Evolutionary conservation across 2,797 vertebrate species (phyloP).

Genomic region (Vultur gryphus): DNA sequence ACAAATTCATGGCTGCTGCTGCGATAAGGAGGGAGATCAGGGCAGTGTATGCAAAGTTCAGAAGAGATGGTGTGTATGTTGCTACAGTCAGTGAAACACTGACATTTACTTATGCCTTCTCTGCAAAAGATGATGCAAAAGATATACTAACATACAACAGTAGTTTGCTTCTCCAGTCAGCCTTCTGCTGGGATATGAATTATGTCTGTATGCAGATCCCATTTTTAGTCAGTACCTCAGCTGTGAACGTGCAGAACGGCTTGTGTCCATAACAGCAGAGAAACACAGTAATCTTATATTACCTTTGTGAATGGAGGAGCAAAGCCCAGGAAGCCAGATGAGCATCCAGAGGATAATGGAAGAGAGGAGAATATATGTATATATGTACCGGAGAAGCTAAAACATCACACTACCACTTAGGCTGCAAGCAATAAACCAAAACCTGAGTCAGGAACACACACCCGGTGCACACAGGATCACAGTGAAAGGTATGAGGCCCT

Average conservation of each 20-base stretch:
- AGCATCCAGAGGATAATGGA: neutral
- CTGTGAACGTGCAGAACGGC: accelerated
- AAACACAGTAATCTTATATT: accelerated
- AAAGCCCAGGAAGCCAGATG: neutral
- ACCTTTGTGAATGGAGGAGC: neutral
- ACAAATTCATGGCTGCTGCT: neutral
- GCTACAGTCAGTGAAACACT: neutral
- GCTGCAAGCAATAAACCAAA: neutral
- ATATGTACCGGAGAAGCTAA: neutral
- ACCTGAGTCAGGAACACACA: neutral
- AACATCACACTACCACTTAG: neutral
- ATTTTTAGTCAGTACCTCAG: neutral
- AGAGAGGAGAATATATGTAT: neutral
- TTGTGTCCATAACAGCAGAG: too few species aligned
- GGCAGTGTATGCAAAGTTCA: neutral
- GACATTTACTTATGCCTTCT: neutral
- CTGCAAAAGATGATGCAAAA: neutral
- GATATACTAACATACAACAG: neutral
- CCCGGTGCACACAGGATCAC: accelerated
- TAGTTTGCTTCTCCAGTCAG: neutral
- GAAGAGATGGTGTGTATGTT: neutral
- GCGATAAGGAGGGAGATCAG: neutral
- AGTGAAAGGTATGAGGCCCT: neutral
- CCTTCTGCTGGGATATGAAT: neutral
- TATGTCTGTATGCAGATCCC: neutral